Evolutionary conservation across 2,113 vertebrate genomes (phyloP), one percentile per base, ranked within the genome.

Genomic region (Oxyruncus cristatus): DNA sequence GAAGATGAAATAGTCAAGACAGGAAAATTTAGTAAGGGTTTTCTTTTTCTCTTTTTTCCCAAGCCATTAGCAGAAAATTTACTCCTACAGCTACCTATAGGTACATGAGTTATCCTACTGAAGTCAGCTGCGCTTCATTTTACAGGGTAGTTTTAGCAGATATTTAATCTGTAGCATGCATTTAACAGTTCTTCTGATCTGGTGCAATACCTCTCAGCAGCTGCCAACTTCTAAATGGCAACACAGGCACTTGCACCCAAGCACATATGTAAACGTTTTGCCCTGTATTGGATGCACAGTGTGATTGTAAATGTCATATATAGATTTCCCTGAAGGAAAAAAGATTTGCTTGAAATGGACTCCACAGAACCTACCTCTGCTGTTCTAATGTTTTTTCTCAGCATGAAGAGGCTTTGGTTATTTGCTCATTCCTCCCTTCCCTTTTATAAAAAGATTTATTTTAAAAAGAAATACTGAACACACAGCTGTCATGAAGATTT

Each of bases 401-500:
- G 49, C 53, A 88, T 39, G 42, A 35, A 83, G 10, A 88, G 13
- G 13, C 56, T 68, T 78, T 79, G 58, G 47, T 85, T 89, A 88
- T 59, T 92, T 88, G 52, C 37, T 89, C 28, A 79, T 82, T 95
- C 37, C 21, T 90, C n/a, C 19, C 42, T 84, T 78, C 9, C 30
- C 62, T 95, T 42, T 55, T 56, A 87, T 28, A 28, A 92, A 67
- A 65, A 83, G 61, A 90, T 86, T 86, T 93, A 83, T 90, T 95
- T 93, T 33, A 47, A 81, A 94, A 95, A 91, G 47, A 83, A 85
- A 79, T 66, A 94, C 30, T 61, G 66, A 95, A 89, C 33, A 81
- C 56, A 55, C 52, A 93, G 65, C 55, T 96, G 93, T 55, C 89
- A 82, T 58, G 39, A 94, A 92, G 95, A 95, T 95, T 95, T 90